phyloP scores from a whole-genome alignment of 2,888 invertebrate species.

The Erebia aethiops region DNA sequence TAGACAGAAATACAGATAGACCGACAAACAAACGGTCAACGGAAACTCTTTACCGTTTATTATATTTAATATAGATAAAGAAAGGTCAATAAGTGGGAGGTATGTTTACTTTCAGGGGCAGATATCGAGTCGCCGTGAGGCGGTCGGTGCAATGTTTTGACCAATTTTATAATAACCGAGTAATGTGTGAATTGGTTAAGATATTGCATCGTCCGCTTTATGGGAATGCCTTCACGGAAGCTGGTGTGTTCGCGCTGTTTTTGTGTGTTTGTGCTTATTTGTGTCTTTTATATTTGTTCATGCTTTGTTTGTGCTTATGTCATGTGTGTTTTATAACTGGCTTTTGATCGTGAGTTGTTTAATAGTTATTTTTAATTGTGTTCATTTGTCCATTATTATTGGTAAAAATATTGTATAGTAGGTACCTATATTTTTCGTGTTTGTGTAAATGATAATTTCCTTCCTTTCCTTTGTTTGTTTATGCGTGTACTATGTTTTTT shows the following conservation, averaged over 20 bases:
- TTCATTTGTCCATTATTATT: not conserved
- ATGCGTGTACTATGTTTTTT: too few species aligned
- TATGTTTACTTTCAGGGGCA: slow-evolving; percentile 31
- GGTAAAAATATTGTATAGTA: not conserved
- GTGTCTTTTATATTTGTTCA: slow-evolving; percentile 33
- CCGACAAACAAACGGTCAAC: too few species aligned
- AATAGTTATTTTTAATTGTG: not conserved
- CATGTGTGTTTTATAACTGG: slow-evolving; percentile 13
- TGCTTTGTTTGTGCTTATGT: slow-evolving; percentile 26
- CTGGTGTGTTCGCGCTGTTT: slow-evolving; percentile 38
- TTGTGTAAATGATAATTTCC: not conserved
- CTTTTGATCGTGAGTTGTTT: slow-evolving; percentile 10
- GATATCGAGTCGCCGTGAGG: slow-evolving; percentile 57
- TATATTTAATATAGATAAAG: too few species aligned
- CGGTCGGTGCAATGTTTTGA: slow-evolving; percentile 81
- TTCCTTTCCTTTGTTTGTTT: too few species aligned
- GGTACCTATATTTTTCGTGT: not conserved
- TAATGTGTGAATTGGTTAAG: slow-evolving; percentile 78
- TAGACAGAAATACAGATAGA: too few species aligned
- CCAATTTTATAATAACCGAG: slow-evolving; percentile 70
- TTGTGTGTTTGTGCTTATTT: slow-evolving; percentile 34
- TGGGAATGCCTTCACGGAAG: slow-evolving; percentile 60
- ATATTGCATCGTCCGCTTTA: slow-evolving; percentile 81
- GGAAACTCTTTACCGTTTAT: too few species aligned
- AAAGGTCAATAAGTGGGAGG: not conserved